Percentiles rank a stretch among this genome's conserved stretches.
Conservation (phyloP, 2,113 vertebrate species). For the Takifugu bimaculatus region DNA sequence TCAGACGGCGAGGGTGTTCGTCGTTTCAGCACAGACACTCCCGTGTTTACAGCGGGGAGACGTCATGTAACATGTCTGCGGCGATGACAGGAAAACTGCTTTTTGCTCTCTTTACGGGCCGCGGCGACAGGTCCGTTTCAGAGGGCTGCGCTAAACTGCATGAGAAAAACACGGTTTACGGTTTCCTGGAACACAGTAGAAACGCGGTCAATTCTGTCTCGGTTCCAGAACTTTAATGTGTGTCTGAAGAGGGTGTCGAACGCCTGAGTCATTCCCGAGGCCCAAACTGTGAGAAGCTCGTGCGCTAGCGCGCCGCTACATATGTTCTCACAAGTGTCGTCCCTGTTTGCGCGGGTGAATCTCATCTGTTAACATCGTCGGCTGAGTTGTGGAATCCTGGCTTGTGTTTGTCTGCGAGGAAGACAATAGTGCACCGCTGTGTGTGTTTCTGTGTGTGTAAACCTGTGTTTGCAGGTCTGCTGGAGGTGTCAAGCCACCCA, state of each 20-base stretch:
- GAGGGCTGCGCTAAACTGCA: constrained; percentile 13
- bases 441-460: constrained; percentile 13
- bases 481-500: constrained; percentile 39
- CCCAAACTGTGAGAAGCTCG: constrained; percentile 15
- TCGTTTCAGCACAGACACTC: constrained; percentile 31
- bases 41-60: constrained; percentile 49
- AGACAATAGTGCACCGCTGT: constrained; percentile 1
- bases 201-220: background rate
- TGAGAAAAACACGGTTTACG: constrained; percentile 29
- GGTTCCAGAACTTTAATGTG: background rate
- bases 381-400: constrained; percentile 3
- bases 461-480: constrained; percentile 15
- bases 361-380: background rate
- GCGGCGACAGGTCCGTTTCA: constrained; percentile 7
- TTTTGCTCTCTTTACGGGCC: constrained; percentile 15
- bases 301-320: constrained; percentile 25
- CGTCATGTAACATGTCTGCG: constrained; percentile 41
- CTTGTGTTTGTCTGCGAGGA: constrained; percentile 15
- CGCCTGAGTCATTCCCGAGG: constrained; percentile 36
- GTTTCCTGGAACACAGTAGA: constrained; percentile 26
- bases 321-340: constrained; percentile 34
- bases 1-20: constrained; percentile 44
- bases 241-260: constrained; percentile 26
- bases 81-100: constrained; percentile 41
- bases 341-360: constrained; percentile 11